These are phyloP conservation scores for Thaleichthys pacificus DNA, from an alignment of 2,797 vertebrate species.

Conservation along the genomic window DNA sequence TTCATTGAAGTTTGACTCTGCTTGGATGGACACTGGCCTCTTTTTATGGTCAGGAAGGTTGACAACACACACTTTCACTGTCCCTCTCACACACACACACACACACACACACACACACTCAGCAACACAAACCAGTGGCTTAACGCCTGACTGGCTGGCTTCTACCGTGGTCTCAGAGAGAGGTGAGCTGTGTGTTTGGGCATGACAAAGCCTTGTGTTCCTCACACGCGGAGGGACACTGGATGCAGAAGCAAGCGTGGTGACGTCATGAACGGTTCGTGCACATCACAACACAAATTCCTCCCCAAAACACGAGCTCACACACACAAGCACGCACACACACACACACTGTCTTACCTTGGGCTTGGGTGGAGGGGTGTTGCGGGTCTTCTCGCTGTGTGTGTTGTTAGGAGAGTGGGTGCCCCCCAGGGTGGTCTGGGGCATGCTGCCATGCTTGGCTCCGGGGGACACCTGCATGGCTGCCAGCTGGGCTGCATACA, in stretches of 20 bases:
- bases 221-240: not conserved
- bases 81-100: constrained; percentile 38
- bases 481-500: constrained; percentile 97
- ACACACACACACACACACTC: constrained; percentile 15
- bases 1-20: constrained; percentile 71
- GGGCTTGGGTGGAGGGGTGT: constrained; percentile 87
- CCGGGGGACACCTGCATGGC: constrained; percentile 98
- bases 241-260: constrained; percentile 5
- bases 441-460: constrained; percentile 89
- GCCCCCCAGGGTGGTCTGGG: constrained; percentile 87
- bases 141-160: no score
- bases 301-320: not conserved
- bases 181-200: no score
- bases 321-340: constrained; percentile 17
- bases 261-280: not conserved
- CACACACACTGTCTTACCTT: constrained; percentile 80
- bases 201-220: not conserved
- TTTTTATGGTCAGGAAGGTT: no score
- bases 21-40: constrained; percentile 57
- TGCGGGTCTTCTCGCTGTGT: constrained; percentile 90
- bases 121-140: no score
- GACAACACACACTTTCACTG: constrained; percentile 5
- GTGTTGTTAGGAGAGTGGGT: constrained; percentile 92
- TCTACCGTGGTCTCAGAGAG: no score
- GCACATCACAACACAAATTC: constrained; percentile 11